Evolutionary conservation across 2,888 invertebrate species (phyloP).

Genomic region (Chouioia cunea): DNA sequence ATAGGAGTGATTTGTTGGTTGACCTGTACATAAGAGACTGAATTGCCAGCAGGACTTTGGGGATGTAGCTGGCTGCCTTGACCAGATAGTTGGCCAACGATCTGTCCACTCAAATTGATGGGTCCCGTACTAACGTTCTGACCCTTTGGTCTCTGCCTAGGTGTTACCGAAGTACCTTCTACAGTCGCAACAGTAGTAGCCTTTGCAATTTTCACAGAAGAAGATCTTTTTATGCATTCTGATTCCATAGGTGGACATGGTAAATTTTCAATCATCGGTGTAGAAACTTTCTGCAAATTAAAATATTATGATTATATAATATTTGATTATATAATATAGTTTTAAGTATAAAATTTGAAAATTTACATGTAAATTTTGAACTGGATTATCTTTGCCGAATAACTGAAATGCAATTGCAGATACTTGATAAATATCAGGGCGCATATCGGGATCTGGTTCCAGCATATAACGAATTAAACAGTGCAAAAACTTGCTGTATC

Average conservation of each 20-base stretch:
- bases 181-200: constrained; percentile 70
- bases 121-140: constrained; percentile 64
- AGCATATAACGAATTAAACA: constrained; percentile 78
- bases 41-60: constrained; percentile 56
- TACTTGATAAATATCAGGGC: constrained; percentile 91
- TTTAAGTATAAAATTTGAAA: constrained; percentile 4
- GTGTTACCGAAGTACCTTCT: constrained; percentile 85
- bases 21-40: constrained; percentile 56
- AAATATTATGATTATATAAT: constrained; percentile 26
- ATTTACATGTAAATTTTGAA: constrained; percentile 83
- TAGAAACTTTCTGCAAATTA: constrained; percentile 74
- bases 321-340: constrained; percentile 11
- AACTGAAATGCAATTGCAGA: constrained; percentile 80
- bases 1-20: constrained; percentile 57
- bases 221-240: constrained; percentile 75
- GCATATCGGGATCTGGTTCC: constrained; percentile 82
- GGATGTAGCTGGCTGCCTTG: constrained; percentile 59
- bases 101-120: constrained; percentile 65
- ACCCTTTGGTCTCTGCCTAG: constrained; percentile 85
- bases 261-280: constrained; percentile 76
- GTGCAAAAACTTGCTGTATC: constrained; percentile 64
- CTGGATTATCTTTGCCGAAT: constrained; percentile 80
- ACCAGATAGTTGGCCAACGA: constrained; percentile 66
- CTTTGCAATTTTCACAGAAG: constrained; percentile 69
- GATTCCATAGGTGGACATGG: constrained; percentile 78